phyloP scores from a whole-genome alignment of 2,797 vertebrate species.

The Pseudomugil tenellus region DNA sequence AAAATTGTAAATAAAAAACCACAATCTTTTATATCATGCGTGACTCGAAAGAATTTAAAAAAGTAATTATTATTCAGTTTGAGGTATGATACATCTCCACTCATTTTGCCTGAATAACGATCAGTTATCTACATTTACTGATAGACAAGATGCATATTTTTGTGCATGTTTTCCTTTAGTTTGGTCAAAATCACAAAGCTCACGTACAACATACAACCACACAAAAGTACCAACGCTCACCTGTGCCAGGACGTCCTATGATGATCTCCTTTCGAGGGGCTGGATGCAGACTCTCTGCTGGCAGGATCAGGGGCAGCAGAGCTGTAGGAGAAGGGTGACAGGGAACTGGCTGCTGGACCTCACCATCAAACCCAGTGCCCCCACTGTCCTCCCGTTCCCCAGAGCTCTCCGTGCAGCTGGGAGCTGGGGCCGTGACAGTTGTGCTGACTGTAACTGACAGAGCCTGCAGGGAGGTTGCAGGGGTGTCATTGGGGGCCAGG shows the following conservation, averaged over 20 bases:
- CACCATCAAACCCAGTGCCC: constrained; percentile 74
- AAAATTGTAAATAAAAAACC: constrained; percentile 15
- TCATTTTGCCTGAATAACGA: neutral
- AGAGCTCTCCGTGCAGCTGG: constrained; percentile 61
- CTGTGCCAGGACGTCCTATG: constrained; percentile 94
- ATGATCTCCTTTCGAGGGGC: constrained; percentile 92
- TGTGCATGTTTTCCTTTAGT: neutral
- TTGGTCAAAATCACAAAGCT: constrained; percentile 5
- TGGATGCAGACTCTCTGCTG: constrained; percentile 89
- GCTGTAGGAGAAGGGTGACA: constrained; percentile 93
- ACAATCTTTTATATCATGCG: neutral
- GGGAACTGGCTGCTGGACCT: constrained; percentile 91
- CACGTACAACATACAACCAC: constrained; percentile 25
- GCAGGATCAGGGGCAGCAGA: constrained; percentile 91
- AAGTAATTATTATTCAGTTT: constrained; percentile 12
- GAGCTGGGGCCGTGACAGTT: constrained; percentile 63
- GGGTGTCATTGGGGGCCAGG: constrained; percentile 63
- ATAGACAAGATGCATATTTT: neutral
- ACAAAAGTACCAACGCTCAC: constrained; percentile 76
- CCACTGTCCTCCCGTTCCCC: constrained; percentile 62
- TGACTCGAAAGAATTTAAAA: constrained; percentile 2
- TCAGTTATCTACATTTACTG: constrained; percentile 9
- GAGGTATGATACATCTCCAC: constrained; percentile 2
- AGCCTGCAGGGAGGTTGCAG: constrained; percentile 67
- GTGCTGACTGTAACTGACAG: constrained; percentile 80